Evolutionary conservation across 1,140 invertebrate genomes (phyloP), one percentile per base, ranked within the genome.

Genomic region (Ceratitis capitata): DNA sequence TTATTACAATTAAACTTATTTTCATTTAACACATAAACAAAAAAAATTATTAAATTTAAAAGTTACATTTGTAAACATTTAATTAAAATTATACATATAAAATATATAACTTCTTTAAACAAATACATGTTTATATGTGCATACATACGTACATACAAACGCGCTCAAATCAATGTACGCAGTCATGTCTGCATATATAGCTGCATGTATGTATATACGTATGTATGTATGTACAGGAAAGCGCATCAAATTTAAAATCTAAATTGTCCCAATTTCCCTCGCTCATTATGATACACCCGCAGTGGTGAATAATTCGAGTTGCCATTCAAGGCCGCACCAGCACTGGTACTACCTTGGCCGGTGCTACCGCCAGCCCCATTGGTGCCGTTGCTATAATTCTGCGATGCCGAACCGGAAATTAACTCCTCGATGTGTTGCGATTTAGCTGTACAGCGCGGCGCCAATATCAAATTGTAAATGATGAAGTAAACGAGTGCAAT

Each of bases 221-320:
- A n/a, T 26, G 14, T 78, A 9, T 64, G 10, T 56, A 19, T 56
- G 16, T 32, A 64, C 23, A 45, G 42, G 19, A 45, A 78, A 78
- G 69, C 69, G 69, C 42, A 78, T 78, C 10, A 23, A 47, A 64
- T 85, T 95, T 92, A 96, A 91, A 96, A 96, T 90, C 95, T 94
- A 92, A 96, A 96, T 89, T 96, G 95, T 86, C 95, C 95, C 92
- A 96, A 96, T 89, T 94, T 94, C 83, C 95, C 95, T 89, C 95
- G 93, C 87, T 95, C 95, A 88, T 96, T 96, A 91, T 96, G 95
- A 88, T 96, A 96, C 3, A 96, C 95, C 88, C 95, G 93, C 88
- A 96, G 93, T 6, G 96, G 95, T 19, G 95, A 95, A 88, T 96
- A 96, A 88, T 93, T 95, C 47, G 95, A 95, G 85, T 93, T 93